Evolutionary conservation across 2,113 vertebrate species (phyloP).

Genomic region (Alectura lathami): DNA sequence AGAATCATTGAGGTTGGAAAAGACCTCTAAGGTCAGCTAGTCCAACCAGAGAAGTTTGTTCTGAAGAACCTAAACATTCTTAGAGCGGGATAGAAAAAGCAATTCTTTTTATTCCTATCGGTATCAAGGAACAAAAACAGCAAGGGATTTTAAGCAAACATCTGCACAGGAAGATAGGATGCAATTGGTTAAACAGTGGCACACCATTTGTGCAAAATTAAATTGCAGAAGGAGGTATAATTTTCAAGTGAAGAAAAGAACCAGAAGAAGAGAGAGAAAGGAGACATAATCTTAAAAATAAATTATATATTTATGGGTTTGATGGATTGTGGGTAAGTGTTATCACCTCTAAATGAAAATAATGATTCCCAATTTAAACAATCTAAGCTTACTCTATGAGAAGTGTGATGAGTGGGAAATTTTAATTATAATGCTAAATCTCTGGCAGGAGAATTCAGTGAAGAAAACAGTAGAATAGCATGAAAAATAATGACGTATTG

Average conservation of each 20-base stretch:
- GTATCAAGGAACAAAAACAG: background rate
- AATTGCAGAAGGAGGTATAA: background rate
- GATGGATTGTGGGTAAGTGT: background rate
- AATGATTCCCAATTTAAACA: background rate
- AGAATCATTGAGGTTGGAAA: too few relatives aligned
- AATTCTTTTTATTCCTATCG: background rate
- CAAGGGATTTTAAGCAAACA: background rate
- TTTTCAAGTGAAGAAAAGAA: background rate
- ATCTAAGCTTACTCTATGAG: background rate
- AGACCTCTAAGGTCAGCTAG: too few relatives aligned
- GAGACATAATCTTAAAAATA: background rate
- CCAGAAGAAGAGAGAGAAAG: background rate
- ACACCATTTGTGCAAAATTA: background rate
- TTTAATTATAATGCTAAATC: background rate
- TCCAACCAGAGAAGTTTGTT: background rate
- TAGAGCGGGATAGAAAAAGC: background rate
- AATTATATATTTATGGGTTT: background rate
- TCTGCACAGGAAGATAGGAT: background rate
- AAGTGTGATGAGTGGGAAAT: background rate
- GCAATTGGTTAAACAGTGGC: background rate
- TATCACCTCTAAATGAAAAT: background rate
- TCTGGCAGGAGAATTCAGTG: background rate
- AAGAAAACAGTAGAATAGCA: background rate
- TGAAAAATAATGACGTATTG: background rate
- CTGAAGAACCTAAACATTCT: background rate